phyloP scores from a whole-genome alignment of 2,797 vertebrate species.

The Fistularia commersonii region DNA sequence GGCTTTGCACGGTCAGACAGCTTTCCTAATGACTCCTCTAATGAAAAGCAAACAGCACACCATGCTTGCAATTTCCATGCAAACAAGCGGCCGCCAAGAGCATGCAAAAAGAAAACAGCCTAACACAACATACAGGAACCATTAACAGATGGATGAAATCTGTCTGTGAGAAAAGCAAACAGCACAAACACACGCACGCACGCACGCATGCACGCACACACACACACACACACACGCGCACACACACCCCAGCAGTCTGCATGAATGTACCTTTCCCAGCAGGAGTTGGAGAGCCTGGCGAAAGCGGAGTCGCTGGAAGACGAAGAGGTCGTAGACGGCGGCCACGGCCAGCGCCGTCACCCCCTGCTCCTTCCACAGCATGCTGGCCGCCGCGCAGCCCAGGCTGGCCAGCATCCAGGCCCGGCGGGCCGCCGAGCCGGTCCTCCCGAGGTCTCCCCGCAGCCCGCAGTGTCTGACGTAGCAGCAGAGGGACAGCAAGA shows the following conservation, averaged over 20 bases:
- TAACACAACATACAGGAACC: conserved; percentile 28
- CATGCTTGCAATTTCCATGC: neutral
- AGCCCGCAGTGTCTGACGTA: conserved; percentile 85
- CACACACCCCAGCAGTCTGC: conserved; percentile 64
- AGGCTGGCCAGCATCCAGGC: conserved; percentile 86
- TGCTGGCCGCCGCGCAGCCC: conserved; percentile 86
- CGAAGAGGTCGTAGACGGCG: conserved; percentile 87
- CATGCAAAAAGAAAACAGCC: too few species aligned
- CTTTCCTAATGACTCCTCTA: conserved; percentile 41
- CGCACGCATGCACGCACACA: too few species aligned
- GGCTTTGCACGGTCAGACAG: conserved; percentile 24
- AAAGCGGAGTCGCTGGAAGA: conserved; percentile 86
- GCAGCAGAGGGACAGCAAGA: conserved; percentile 86
- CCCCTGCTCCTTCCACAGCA: conserved; percentile 98
- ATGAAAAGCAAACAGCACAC: conserved; percentile 49
- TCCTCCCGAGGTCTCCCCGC: conserved; percentile 22
- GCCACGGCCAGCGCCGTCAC: conserved; percentile 91
- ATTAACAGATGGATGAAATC: conserved; percentile 30
- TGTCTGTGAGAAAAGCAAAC: conserved; percentile 16
- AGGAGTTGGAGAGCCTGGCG: conserved; percentile 76
- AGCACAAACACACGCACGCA: neutral
- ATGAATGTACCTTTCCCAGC: conserved; percentile 84
- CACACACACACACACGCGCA: neutral
- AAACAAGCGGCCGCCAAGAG: too few species aligned
- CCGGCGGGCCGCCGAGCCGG: conserved; percentile 64